Percentiles rank a stretch among this genome's conserved stretches.
Conservation (phyloP, 1,140 invertebrate species). For the Magallana gigas region DNA sequence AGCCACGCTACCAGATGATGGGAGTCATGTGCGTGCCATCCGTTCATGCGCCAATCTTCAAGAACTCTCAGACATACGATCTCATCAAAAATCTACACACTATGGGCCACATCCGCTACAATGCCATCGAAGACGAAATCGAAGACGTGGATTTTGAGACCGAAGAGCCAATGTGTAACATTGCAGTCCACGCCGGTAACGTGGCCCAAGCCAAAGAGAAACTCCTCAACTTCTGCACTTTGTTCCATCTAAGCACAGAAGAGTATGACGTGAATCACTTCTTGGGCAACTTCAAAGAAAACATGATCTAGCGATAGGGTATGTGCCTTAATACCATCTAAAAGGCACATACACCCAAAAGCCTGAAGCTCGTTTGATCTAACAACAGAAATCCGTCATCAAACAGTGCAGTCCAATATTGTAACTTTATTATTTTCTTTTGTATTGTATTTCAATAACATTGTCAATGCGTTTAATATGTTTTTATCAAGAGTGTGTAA, state of each 20-base stretch:
- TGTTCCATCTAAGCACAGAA: conserved; percentile 48
- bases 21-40: conserved; percentile 66
- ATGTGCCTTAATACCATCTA: too few relatives aligned
- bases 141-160: not conserved
- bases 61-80: not conserved
- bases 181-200: conserved; percentile 55
- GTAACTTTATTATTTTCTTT: too few relatives aligned
- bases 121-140: conserved; percentile 46
- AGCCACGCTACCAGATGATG: conserved; percentile 50
- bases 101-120: conserved; percentile 47
- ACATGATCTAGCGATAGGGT: too few relatives aligned
- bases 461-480: too few relatives aligned
- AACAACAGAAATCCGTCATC: too few relatives aligned
- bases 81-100: conserved; percentile 46
- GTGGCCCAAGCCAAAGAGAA: conserved; percentile 46
- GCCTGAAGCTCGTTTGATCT: too few relatives aligned
- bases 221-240: conserved; percentile 53
- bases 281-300: conserved; percentile 53
- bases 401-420: too few relatives aligned
- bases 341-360: too few relatives aligned
- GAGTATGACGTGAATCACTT: conserved; percentile 58
- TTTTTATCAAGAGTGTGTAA: too few relatives aligned
- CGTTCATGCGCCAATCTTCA: conserved; percentile 45
- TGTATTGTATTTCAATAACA: too few relatives aligned
- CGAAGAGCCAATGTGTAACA: conserved; percentile 60